Conservation (phyloP, 2,888 invertebrate genomes). For the Hypomecis atomaria region DNA sequence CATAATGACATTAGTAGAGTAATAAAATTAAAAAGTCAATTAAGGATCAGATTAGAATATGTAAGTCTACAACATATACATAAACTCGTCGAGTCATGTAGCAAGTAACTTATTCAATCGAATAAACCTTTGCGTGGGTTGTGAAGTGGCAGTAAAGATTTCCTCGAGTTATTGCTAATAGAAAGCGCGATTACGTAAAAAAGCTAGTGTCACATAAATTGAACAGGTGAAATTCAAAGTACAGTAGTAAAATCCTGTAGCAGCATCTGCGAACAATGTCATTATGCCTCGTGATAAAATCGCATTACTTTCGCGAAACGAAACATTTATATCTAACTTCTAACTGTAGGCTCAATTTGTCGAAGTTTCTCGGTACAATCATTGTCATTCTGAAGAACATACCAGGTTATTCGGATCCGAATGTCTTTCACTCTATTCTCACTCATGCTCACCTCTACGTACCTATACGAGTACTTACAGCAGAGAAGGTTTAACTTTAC, state of each 20-base stretch:
- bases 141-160: slow-evolving; percentile 38
- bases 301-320: slow-evolving; percentile 38
- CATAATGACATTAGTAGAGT: slow-evolving; percentile 3
- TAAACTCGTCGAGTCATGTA: slow-evolving; percentile 21
- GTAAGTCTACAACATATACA: background rate
- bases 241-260: slow-evolving; percentile 35
- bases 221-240: slow-evolving; percentile 47
- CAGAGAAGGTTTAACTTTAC: no score
- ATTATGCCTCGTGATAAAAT: slow-evolving; percentile 37
- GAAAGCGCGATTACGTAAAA: slow-evolving; percentile 51
- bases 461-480: no score
- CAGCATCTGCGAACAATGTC: slow-evolving; percentile 36
- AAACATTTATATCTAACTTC: slow-evolving; percentile 22
- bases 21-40: slow-evolving; percentile 1
- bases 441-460: background rate
- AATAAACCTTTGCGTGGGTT: slow-evolving; percentile 37
- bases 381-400: slow-evolving; percentile 9
- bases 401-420: slow-evolving; percentile 34
- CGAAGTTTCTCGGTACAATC: slow-evolving; percentile 8
- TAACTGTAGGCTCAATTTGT: slow-evolving; percentile 9
- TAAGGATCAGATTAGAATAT: slow-evolving; percentile 2
- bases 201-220: slow-evolving; percentile 53
- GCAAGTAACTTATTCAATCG: slow-evolving; percentile 36
- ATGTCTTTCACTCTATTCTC: slow-evolving; percentile 23
- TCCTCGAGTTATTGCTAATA: slow-evolving; percentile 42